phyloP scores from a whole-genome alignment of 2,797 vertebrate species.

The Poecilia wingei region DNA sequence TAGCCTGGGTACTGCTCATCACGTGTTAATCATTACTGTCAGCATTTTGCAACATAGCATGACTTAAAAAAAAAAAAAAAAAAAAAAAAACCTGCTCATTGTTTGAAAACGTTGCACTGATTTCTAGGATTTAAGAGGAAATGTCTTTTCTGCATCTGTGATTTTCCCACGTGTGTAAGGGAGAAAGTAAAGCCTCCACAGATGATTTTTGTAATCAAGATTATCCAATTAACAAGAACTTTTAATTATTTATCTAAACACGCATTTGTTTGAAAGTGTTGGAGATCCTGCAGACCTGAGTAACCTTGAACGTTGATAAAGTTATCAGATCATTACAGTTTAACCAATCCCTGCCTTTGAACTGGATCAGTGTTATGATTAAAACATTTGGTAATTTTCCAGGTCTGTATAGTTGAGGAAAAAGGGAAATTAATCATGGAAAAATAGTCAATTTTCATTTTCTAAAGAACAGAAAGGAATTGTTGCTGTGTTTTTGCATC shows the following conservation, averaged over 20 bases:
- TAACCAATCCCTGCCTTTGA: neutral
- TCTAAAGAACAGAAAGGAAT: neutral
- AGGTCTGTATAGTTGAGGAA: neutral
- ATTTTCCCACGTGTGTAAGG: constrained; percentile 47
- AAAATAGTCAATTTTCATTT: neutral
- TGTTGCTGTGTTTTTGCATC: neutral
- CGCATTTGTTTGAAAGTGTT: neutral
- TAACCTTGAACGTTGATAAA: neutral
- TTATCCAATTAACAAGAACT: neutral
- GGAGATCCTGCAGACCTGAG: neutral
- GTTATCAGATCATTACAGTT: neutral
- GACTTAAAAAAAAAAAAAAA: constrained; percentile 44
- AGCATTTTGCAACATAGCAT: constrained; percentile 78
- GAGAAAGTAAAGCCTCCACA: constrained; percentile 43
- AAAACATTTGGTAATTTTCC: neutral
- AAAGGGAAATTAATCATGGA: neutral
- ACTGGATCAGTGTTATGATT: neutral
- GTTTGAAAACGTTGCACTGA: constrained; percentile 53
- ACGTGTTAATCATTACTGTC: constrained; percentile 78
- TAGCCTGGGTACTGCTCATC: constrained; percentile 72
- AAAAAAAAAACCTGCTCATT: constrained; percentile 41
- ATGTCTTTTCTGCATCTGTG: constrained; percentile 52
- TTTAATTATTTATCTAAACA: neutral
- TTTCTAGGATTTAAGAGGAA: constrained; percentile 72
- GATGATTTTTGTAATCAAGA: neutral